Conservation (phyloP, 2,113 vertebrate species). For the Gambusia holbrooki region DNA sequence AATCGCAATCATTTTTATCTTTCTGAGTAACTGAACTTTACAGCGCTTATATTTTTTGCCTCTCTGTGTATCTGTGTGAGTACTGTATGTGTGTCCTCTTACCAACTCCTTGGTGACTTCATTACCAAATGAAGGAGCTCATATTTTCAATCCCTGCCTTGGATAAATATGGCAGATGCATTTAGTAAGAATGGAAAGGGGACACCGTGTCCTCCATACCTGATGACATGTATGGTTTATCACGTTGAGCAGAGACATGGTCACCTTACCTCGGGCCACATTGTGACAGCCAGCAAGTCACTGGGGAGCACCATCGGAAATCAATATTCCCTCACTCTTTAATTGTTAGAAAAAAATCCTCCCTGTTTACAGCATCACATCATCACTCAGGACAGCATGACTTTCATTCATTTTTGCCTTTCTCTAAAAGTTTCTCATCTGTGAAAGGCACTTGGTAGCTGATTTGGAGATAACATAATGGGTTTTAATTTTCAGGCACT, state of each 20-base stretch:
- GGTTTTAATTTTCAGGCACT: slow-evolving; percentile 46
- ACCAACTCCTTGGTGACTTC: slow-evolving; percentile 49
- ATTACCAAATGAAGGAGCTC: slow-evolving; percentile 66
- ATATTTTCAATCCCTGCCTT: slow-evolving; percentile 36
- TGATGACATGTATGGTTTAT: slow-evolving; percentile 76
- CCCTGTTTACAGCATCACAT: slow-evolving; percentile 75
- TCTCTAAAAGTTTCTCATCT: slow-evolving; percentile 32
- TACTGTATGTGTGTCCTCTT: neutral
- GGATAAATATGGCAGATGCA: slow-evolving; percentile 47
- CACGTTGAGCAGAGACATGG: slow-evolving; percentile 82
- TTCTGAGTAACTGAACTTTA: slow-evolving; percentile 10
- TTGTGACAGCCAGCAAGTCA: slow-evolving; percentile 88
- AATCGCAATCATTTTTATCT: neutral
- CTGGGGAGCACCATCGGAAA: slow-evolving; percentile 89
- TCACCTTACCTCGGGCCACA: slow-evolving; percentile 88
- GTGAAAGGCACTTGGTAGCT: slow-evolving; percentile 37
- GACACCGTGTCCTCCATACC: slow-evolving; percentile 69
- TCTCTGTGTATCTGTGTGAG: slow-evolving; percentile 1
- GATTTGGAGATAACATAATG: slow-evolving; percentile 66
- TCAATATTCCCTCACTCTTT: slow-evolving; percentile 87
- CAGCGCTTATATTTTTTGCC: slow-evolving; percentile 40
- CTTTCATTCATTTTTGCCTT: slow-evolving; percentile 70
- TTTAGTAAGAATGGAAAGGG: slow-evolving; percentile 4
- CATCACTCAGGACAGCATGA: slow-evolving; percentile 78
- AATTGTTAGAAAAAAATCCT: slow-evolving; percentile 78